A percentile compares a stretch with the other conserved stretches of the same genome.
Conservation (phyloP, 2,888 invertebrate species). For the Cantharis rustica region DNA sequence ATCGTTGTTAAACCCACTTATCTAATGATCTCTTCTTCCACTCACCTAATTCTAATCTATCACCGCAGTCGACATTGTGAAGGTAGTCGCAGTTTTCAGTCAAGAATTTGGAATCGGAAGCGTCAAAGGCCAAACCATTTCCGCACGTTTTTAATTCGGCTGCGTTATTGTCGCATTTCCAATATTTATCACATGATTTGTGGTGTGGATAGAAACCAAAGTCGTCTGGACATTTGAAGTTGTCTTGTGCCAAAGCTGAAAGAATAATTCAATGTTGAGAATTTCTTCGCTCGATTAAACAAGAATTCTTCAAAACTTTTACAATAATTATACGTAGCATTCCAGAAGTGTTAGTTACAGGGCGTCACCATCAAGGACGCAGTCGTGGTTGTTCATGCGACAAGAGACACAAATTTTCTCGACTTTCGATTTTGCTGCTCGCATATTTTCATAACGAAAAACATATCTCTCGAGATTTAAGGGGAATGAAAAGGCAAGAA, state of each 20-base stretch:
- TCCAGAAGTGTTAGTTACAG: conserved; percentile 2
- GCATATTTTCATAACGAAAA: conserved; percentile 10
- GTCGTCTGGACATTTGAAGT: conserved; percentile 92
- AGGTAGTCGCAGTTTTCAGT: conserved; percentile 95
- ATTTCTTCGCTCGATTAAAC: not conserved
- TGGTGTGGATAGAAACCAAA: conserved; percentile 94
- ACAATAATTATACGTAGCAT: not conserved
- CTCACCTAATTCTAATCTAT: conserved; percentile 83
- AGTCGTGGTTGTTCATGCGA: conserved; percentile 4
- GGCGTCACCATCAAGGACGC: conserved; percentile 17
- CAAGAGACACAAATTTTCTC: conserved; percentile 4
- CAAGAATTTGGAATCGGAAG: conserved; percentile 84
- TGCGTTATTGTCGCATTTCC: conserved; percentile 90
- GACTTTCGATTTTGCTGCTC: conserved; percentile 14
- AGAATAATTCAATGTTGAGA: not conserved
- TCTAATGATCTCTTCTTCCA: conserved; percentile 18
- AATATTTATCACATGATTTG: conserved; percentile 90
- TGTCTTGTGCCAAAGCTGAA: conserved; percentile 69
- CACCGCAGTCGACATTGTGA: conserved; percentile 92
- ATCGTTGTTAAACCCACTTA: not conserved
- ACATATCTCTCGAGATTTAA: conserved; percentile 1
- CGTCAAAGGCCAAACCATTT: conserved; percentile 91
- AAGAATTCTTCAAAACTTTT: not conserved
- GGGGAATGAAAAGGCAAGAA: conserved; percentile 19
- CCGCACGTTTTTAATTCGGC: conserved; percentile 92